These are phyloP conservation scores for Clarias macrocephalus DNA, from an alignment of 2,113 vertebrate species.

Conservation along the genomic window DNA sequence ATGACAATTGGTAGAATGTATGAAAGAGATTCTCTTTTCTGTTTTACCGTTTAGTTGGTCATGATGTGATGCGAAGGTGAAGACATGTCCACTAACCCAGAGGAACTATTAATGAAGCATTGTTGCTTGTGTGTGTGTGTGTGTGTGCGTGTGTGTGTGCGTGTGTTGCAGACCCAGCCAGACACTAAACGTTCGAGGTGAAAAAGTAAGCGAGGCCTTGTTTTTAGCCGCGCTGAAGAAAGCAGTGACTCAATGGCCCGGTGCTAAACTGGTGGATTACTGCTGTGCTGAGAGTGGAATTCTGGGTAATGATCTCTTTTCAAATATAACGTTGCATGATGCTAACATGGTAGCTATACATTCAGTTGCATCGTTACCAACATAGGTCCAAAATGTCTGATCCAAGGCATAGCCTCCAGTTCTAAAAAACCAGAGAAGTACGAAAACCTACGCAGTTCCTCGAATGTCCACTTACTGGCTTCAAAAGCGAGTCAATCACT, in stretches of 20 bases:
- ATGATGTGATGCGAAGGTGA: background rate
- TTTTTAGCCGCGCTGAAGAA: slow-evolving; percentile 76
- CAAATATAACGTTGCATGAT: background rate
- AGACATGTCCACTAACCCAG: background rate
- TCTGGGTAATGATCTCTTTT: slow-evolving; percentile 75
- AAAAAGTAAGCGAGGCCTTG: slow-evolving; percentile 76
- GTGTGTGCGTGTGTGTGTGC: slow-evolving; percentile 7
- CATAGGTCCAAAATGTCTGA: background rate
- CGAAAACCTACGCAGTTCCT: no score
- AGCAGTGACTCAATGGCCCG: slow-evolving; percentile 79
- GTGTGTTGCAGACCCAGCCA: slow-evolving; percentile 74
- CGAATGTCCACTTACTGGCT: no score
- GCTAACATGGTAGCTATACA: no score
- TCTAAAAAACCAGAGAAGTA: no score
- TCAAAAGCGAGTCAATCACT: no score
- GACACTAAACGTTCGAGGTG: slow-evolving; percentile 82
- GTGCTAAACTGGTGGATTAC: slow-evolving; percentile 83
- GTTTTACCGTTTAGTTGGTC: background rate
- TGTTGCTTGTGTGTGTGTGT: slow-evolving; percentile 16
- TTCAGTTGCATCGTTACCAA: background rate
- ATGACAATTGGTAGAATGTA: background rate
- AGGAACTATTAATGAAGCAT: background rate
- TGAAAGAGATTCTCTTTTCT: background rate
- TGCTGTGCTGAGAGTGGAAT: slow-evolving; percentile 83
- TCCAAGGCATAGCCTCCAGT: no score